Percentiles rank a stretch among this genome's conserved stretches.
Evolutionary conservation across 2,113 vertebrate genomes (phyloP).

Genomic region (Colistium nudipinnis): DNA sequence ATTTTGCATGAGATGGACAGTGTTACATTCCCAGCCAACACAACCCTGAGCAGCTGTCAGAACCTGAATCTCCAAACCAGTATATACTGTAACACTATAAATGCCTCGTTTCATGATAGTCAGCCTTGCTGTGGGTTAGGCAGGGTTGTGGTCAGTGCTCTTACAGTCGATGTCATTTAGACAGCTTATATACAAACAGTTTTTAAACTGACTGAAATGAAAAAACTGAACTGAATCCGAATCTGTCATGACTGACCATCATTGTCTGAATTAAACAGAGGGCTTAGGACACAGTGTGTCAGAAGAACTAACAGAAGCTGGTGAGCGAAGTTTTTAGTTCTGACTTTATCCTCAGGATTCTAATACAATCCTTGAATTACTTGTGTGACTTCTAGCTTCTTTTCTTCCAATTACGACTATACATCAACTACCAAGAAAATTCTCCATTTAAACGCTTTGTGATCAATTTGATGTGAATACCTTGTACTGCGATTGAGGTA

Average conservation of each 20-base stretch:
- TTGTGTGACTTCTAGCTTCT: background rate
- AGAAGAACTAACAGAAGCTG: background rate
- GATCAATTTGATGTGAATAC: background rate
- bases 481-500: background rate
- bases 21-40: slow-evolving; percentile 6
- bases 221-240: background rate
- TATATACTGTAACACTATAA: background rate
- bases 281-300: background rate
- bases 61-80: background rate
- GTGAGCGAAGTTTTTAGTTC: background rate
- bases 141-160: background rate
- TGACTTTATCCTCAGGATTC: slow-evolving; percentile 25
- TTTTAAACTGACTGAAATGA: background rate
- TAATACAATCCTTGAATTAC: background rate
- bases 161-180: background rate
- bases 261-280: background rate
- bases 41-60: background rate
- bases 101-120: background rate
- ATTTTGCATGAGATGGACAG: background rate
- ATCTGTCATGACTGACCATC: background rate
- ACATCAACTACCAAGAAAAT: background rate
- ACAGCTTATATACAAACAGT: background rate
- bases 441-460: background rate
- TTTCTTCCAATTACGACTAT: background rate
- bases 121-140: background rate